Conservation (phyloP, 2,797 vertebrate genomes). For the Pseudochaenichthys georgianus region DNA sequence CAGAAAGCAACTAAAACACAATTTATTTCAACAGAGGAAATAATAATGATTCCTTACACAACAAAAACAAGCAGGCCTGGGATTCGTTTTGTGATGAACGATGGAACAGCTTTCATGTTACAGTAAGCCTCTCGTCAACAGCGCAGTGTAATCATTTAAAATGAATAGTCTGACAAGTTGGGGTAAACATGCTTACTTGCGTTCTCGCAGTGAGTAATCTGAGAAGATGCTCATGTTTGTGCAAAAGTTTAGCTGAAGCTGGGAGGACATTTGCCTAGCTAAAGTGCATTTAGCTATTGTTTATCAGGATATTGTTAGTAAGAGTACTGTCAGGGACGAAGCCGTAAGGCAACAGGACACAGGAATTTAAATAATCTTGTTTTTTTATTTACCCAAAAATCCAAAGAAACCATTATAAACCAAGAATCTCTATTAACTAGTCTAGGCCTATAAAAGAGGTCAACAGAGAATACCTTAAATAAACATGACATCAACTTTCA, state of each 20-base stretch:
- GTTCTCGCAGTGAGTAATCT: background rate
- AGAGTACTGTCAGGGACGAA: no score
- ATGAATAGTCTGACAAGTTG: background rate
- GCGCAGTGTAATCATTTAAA: slow-evolving; percentile 9
- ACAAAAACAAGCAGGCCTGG: slow-evolving; percentile 25
- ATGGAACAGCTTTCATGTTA: slow-evolving; percentile 24
- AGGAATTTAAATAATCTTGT: no score
- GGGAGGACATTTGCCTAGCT: background rate
- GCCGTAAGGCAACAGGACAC: no score
- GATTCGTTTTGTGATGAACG: slow-evolving; percentile 12
- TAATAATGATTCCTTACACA: slow-evolving; percentile 38
- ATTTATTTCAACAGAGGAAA: slow-evolving; percentile 51
- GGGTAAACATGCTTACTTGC: background rate
- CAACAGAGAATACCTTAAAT: no score
- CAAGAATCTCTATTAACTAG: no score
- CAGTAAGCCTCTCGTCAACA: slow-evolving; percentile 8
- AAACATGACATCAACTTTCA: no score
- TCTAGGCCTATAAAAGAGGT: no score
- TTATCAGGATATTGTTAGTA: background rate
- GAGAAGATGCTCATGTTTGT: slow-evolving; percentile 4
- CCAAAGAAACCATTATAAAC: no score
- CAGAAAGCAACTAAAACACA: slow-evolving; percentile 37
- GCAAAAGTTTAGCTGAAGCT: background rate
- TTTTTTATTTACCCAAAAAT: no score
- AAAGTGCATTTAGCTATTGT: no score